Percentiles rank a stretch among this genome's conserved stretches.
Evolutionary conservation across 2,797 vertebrate genomes (phyloP).

Genomic region (Avahi laniger): DNA sequence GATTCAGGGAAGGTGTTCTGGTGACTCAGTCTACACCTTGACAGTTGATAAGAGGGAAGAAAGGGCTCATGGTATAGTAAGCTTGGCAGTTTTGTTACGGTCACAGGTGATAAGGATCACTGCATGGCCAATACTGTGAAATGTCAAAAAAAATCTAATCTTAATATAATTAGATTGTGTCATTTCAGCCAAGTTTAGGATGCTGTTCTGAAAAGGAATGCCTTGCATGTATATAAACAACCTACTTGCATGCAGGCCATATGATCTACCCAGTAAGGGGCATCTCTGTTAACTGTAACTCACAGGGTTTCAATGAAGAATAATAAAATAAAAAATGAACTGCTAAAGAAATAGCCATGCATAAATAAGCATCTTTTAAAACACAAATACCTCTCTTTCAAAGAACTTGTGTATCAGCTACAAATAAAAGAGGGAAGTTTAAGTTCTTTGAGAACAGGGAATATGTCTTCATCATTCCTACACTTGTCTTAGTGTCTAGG

Average conservation of each 20-base stretch:
- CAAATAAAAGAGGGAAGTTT: neutral
- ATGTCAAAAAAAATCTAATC: conserved; percentile 36
- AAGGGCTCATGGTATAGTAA: conserved; percentile 22
- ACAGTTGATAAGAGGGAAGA: conserved; percentile 20
- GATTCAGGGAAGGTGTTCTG: neutral
- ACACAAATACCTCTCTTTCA: neutral
- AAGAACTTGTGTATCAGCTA: neutral
- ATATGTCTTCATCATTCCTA: neutral
- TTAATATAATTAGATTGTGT: conserved; percentile 64
- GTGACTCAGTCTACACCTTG: conserved; percentile 9
- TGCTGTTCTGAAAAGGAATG: conserved; percentile 25
- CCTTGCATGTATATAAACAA: neutral
- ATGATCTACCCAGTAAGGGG: neutral
- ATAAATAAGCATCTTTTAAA: neutral
- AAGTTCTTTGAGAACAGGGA: conserved; percentile 16
- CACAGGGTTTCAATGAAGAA: neutral
- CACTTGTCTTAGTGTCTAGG: neutral
- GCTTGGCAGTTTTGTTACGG: conserved; percentile 42
- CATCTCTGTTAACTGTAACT: neutral
- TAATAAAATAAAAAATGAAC: conserved; percentile 47
- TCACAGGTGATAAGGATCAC: conserved; percentile 36
- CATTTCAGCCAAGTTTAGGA: neutral
- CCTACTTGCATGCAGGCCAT: neutral
- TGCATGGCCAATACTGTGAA: conserved; percentile 39
- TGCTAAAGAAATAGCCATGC: neutral